Base-by-base conservation (phyloP, 1,140 invertebrate genomes). In the Thaumetopoea pityocampa region DNA sequence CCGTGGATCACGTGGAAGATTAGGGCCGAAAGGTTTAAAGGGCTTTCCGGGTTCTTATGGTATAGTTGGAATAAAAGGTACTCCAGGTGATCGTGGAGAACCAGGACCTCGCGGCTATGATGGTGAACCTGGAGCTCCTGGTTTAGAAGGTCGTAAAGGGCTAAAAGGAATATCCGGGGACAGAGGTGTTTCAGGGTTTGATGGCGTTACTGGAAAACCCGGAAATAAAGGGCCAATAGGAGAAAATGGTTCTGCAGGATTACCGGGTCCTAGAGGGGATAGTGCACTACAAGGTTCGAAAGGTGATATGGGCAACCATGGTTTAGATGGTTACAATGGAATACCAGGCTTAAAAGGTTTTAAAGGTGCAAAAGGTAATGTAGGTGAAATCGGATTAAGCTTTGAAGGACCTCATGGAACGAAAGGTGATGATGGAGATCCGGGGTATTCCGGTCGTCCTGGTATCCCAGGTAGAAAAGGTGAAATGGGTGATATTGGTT, bases 161-260 rank as follows among this genome's bases (percentile, higher is more conserved):
- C n/a, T n/a, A n/a, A n/a, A n/a, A n/a, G 92, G 92, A 5, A 72
- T 53, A 6, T 30, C 20, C 2, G 46, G 46, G n/a, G 40, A 42
- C 5, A 12, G n/a, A 4, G 46, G 46, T 11, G 5, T 10, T 7
- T 44, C 54, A n/a, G 92, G 92, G 4, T 6, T 47, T 1, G 89
- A 89, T 67, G 93, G 93, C 22, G 74, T 86, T n/a, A 18, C 20
- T 5, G 74, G 90, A 1, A 88, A 88, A 36, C 88, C 87, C 46
- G 93, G 92, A 32, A 79, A 85, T 7, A 91, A 93, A 74, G 93
- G 92, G 44, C 85, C 88, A 7, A 36, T 64, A 2, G 93, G 93
- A 8, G 86, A 88, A 22, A 55, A 67, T 8, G 73, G 73, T 4
- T 40, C 40, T 4, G 24, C 27, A 6, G 78, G 76, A 26, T 19